A percentile compares a stretch with the other conserved stretches of the same genome.
phyloP scores from a whole-genome alignment of 2,113 vertebrate species.

The Tyrannus savana region DNA sequence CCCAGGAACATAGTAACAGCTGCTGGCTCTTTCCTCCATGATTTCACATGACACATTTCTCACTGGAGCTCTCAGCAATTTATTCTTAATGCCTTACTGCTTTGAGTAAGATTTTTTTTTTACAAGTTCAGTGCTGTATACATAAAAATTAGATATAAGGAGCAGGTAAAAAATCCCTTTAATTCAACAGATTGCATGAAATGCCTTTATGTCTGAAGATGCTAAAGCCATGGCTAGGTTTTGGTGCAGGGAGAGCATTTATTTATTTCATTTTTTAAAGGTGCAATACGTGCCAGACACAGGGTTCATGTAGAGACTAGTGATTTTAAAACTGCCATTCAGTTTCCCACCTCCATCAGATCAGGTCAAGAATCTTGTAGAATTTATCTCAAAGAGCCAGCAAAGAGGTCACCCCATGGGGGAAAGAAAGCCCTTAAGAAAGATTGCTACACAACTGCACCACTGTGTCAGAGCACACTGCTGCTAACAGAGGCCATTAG shows the following conservation, averaged over 20 bases:
- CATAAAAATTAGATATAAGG: background rate
- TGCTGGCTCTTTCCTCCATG: background rate
- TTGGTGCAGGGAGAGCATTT: background rate
- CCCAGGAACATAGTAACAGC: background rate
- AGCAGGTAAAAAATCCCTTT: background rate
- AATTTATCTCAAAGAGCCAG: slow-evolving; percentile 28
- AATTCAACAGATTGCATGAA: background rate
- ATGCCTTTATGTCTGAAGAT: background rate
- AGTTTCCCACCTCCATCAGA: background rate
- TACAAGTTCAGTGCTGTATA: background rate
- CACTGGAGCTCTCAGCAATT: background rate
- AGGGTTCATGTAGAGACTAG: background rate
- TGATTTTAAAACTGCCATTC: background rate
- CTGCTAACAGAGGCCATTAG: background rate
- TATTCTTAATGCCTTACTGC: background rate
- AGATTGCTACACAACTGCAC: background rate
- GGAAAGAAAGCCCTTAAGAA: background rate
- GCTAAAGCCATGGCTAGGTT: background rate
- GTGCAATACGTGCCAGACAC: background rate
- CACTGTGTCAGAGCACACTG: background rate
- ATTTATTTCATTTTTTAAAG: background rate
- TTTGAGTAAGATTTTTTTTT: background rate
- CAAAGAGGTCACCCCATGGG: background rate
- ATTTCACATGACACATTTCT: background rate
- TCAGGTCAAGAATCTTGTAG: slow-evolving; percentile 21